A percentile compares a stretch with the other conserved stretches of the same genome.
Evolutionary conservation across 2,888 invertebrate genomes (phyloP).

Genomic region (Caenorhabditis virilis): DNA sequence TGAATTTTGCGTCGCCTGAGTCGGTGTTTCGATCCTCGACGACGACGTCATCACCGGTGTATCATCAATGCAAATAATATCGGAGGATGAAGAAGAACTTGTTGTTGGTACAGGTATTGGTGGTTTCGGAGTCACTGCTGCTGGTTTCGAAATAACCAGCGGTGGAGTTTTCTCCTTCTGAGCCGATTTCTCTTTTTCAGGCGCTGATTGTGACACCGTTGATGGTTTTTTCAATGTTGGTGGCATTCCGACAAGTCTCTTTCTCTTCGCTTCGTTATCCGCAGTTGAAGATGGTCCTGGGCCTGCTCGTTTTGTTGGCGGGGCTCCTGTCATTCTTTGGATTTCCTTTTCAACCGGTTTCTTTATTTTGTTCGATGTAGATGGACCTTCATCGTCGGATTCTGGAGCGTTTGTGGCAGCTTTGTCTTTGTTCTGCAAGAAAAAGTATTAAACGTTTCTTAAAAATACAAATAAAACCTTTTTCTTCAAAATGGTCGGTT

Average conservation of each 20-base stretch:
- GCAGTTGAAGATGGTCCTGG: background rate
- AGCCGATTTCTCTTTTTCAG: too few species aligned
- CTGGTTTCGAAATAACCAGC: background rate
- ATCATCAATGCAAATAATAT: too few species aligned
- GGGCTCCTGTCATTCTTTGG: constrained; percentile 1
- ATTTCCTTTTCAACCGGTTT: background rate
- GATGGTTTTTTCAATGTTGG: background rate
- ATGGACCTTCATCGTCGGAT: background rate
- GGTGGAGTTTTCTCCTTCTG: background rate
- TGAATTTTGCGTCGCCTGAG: too few species aligned
- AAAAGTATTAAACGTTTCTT: background rate
- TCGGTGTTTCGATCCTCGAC: too few species aligned
- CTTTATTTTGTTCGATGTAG: background rate
- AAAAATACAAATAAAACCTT: constrained; percentile 1
- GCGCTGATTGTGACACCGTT: background rate
- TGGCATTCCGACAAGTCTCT: background rate
- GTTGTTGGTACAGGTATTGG: too few species aligned
- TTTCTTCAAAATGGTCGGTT: background rate
- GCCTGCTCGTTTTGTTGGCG: background rate
- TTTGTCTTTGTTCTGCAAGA: background rate
- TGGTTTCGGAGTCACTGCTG: background rate
- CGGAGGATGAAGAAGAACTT: too few species aligned
- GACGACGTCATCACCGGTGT: too few species aligned
- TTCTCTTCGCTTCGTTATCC: background rate
- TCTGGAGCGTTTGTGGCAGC: background rate